These are phyloP conservation scores for Tetranychus piercei DNA, from an alignment of 2,888 invertebrate species.

Conservation along the genomic window DNA sequence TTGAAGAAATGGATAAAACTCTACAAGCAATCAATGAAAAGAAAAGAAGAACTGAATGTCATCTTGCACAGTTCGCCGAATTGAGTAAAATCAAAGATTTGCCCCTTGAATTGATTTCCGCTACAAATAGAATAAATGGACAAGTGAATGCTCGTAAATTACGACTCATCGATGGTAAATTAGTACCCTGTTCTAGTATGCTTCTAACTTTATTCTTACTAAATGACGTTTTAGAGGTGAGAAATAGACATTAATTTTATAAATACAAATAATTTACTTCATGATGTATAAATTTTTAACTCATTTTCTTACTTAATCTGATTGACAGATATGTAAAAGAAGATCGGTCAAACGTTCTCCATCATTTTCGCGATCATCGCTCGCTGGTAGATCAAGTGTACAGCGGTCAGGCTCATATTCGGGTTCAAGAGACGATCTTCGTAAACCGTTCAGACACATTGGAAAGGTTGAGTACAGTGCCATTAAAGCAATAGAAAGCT, in stretches of 20 bases:
- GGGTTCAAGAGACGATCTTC: not conserved
- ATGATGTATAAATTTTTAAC: not conserved
- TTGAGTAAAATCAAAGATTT: conserved; percentile 96
- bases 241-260: conserved; percentile 9
- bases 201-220: conserved; percentile 66
- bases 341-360: not conserved
- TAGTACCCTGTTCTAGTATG: conserved; percentile 15
- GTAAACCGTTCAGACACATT: not conserved
- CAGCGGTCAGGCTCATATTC: conserved; percentile 8
- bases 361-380: conserved; percentile 10
- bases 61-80: conserved; percentile 86
- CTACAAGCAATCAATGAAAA: conserved; percentile 77
- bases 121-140: conserved; percentile 27
- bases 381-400: not conserved
- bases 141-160: conserved; percentile 20
- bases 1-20: conserved; percentile 72
- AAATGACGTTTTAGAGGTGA: conserved; percentile 63
- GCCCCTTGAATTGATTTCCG: conserved; percentile 52
- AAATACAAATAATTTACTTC: not conserved
- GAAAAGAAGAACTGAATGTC: conserved; percentile 84
- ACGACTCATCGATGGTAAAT: not conserved
- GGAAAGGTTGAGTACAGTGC: not conserved
- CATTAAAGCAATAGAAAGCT: not conserved
- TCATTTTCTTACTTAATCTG: not conserved
- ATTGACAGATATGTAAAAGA: conserved; percentile 6